phyloP scores from a whole-genome alignment of 2,888 invertebrate genomes.

The Melieria picta region DNA sequence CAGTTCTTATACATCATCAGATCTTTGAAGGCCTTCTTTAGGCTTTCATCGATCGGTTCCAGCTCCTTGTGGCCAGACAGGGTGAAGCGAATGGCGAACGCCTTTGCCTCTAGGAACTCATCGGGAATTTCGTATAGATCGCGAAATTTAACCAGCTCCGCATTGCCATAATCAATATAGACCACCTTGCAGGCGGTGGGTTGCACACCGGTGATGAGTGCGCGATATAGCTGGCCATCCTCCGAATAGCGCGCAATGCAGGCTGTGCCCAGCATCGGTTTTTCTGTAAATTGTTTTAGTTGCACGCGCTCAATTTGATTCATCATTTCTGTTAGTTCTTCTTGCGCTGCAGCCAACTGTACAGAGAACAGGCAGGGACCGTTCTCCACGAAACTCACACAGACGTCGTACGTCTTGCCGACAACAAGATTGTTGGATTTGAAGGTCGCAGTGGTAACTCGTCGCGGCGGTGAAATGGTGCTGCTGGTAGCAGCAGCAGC shows the following conservation, averaged over 20 bases:
- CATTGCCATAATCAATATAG: slow-evolving; percentile 85
- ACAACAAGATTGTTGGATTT: slow-evolving; percentile 67
- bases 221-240: slow-evolving; percentile 77
- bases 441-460: slow-evolving; percentile 53
- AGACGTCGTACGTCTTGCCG: slow-evolving; percentile 74
- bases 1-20: slow-evolving; percentile 74
- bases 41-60: slow-evolving; percentile 68
- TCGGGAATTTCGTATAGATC: slow-evolving; percentile 81
- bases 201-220: slow-evolving; percentile 79
- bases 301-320: slow-evolving; percentile 74
- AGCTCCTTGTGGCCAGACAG: slow-evolving; percentile 76
- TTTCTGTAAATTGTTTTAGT: slow-evolving; percentile 72
- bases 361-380: slow-evolving; percentile 83
- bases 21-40: slow-evolving; percentile 78
- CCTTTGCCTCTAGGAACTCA: slow-evolving; percentile 76
- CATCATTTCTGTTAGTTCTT: slow-evolving; percentile 76
- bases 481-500: slow-evolving; percentile 4
- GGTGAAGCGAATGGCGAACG: slow-evolving; percentile 80
- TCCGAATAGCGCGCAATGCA: slow-evolving; percentile 79
- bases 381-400: slow-evolving; percentile 81
- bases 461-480: slow-evolving; percentile 16
- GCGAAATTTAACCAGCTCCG: slow-evolving; percentile 76
- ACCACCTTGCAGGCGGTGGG: slow-evolving; percentile 79
- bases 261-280: slow-evolving; percentile 79
- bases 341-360: slow-evolving; percentile 73